phyloP scores from a whole-genome alignment of 35 echinoderm and acorn worm genomes.

The Amphiura filiformis region DNA sequence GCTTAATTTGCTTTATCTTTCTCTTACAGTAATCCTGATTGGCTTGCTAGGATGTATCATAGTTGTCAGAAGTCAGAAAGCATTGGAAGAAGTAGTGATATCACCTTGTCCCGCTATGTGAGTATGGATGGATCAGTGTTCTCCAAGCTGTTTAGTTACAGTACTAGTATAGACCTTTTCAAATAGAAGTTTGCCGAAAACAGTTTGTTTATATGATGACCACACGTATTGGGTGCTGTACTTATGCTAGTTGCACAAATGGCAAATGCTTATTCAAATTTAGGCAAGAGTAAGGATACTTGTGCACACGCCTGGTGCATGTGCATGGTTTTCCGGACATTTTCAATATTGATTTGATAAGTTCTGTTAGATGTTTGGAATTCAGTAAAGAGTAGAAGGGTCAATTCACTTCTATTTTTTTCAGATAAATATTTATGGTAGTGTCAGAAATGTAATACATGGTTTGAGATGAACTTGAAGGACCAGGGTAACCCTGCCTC shows the following conservation, averaged over 20 bases:
- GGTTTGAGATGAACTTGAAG: no score
- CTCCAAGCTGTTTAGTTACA: not conserved
- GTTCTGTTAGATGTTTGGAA: no score
- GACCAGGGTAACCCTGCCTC: no score
- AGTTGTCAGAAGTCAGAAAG: slow-evolving; percentile 72
- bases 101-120: slow-evolving; percentile 38
- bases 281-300: no score
- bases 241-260: not conserved
- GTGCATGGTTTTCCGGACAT: no score
- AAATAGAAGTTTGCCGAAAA: not conserved
- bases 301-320: no score
- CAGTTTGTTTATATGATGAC: not conserved
- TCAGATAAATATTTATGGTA: no score
- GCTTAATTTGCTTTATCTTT: no score
- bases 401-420: no score
- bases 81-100: slow-evolving; percentile 25
- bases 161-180: not conserved
- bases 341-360: no score
- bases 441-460: no score
- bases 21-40: slow-evolving; percentile 56
- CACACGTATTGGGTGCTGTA: not conserved
- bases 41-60: slow-evolving; percentile 86
- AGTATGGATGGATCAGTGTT: not conserved
- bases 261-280: not conserved
- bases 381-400: no score